Percentiles rank a stretch among this genome's conserved stretches.
Conservation (phyloP, 2,797 vertebrate species). For the Hozukius guyotensis region DNA sequence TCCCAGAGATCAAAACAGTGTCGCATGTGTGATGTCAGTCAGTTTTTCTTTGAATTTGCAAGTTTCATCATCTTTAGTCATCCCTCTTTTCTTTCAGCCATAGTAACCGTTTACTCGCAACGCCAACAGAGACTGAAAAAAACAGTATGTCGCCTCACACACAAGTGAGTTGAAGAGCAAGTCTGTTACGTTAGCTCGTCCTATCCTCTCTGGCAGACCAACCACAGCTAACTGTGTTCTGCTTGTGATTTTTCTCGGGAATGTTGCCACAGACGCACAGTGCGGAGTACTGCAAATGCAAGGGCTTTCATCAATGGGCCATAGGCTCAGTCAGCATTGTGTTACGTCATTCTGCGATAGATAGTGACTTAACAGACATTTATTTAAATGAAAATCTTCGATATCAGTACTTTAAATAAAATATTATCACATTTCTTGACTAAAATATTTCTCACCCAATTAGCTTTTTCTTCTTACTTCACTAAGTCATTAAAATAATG, state of each 20-base stretch:
- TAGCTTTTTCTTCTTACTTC: background rate
- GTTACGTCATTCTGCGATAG: background rate
- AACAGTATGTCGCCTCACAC: background rate
- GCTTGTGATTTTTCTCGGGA: background rate
- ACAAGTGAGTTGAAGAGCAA: background rate
- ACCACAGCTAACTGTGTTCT: too few species aligned
- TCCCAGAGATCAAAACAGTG: too few species aligned
- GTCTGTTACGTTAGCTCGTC: background rate
- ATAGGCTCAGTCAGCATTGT: too few species aligned
- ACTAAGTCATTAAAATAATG: background rate
- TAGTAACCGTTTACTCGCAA: too few species aligned
- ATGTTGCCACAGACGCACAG: background rate
- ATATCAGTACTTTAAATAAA: background rate
- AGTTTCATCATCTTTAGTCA: too few species aligned
- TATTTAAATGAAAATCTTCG: rapidly evolving
- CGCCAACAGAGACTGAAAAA: background rate
- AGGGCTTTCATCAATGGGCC: too few species aligned
- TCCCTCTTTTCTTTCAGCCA: too few species aligned
- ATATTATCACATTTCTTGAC: background rate
- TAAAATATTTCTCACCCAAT: background rate
- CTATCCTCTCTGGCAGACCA: too few species aligned
- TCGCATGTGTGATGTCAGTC: too few species aligned
- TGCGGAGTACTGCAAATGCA: too few species aligned
- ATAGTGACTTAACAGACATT: too few species aligned
- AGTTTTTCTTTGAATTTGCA: too few species aligned